These are phyloP conservation scores for Enteromius unitaeniatus DNA, from an alignment of 2,797 vertebrate genomes.

Conservation along the genomic window DNA sequence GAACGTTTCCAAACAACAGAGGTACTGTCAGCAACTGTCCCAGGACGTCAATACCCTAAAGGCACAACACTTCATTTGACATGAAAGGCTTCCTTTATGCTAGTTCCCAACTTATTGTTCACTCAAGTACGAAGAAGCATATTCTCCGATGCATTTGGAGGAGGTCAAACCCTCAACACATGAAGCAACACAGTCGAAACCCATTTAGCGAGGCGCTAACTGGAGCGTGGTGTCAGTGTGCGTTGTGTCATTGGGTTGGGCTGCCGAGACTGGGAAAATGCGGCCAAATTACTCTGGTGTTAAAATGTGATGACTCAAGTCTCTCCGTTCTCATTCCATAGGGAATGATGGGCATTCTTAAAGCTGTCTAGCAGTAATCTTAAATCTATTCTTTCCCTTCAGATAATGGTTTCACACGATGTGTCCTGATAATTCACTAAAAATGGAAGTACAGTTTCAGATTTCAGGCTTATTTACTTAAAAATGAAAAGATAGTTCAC, in stretches of 20 bases:
- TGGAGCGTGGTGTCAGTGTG: constrained; percentile 15
- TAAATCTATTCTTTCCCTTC: constrained; percentile 9
- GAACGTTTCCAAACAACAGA: constrained; percentile 50
- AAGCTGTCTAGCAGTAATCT: constrained; percentile 25
- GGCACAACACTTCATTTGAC: constrained; percentile 27
- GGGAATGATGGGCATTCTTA: constrained; percentile 43
- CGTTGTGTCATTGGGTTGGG: constrained; percentile 25
- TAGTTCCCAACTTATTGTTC: constrained; percentile 18
- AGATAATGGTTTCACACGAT: background rate
- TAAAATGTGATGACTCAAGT: constrained; percentile 49
- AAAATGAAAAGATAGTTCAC: background rate
- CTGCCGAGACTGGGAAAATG: constrained; percentile 17
- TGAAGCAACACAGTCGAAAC: background rate
- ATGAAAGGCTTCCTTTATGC: constrained; percentile 42
- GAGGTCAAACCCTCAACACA: constrained; percentile 20
- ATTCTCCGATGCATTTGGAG: constrained; percentile 1
- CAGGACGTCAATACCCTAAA: constrained; percentile 35
- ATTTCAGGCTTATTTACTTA: background rate
- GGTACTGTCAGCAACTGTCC: constrained; percentile 29
- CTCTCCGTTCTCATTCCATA: constrained; percentile 32
- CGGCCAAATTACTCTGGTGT: constrained; percentile 21
- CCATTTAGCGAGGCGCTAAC: background rate
- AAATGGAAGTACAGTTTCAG: background rate
- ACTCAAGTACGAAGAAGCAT: constrained; percentile 20
- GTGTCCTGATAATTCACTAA: background rate